phyloP scores from a whole-genome alignment of 2,888 invertebrate species.

The Phortica okadai region DNA sequence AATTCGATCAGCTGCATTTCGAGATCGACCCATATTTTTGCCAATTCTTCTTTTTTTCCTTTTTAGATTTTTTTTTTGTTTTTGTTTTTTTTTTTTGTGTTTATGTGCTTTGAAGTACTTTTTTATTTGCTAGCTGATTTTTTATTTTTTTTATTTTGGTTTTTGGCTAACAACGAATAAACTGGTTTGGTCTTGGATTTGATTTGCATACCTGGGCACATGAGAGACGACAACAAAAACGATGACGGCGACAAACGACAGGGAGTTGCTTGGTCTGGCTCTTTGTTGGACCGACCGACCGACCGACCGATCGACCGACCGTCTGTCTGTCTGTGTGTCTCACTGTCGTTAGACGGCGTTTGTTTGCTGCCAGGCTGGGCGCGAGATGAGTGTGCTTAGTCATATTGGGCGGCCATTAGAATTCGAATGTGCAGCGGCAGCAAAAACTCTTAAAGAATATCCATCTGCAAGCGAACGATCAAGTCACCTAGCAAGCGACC shows the following conservation, averaged over 20 bases:
- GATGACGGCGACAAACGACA: neutral
- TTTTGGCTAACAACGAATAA: constrained; percentile 52
- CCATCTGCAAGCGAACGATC: constrained; percentile 50
- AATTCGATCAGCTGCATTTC: constrained; percentile 74
- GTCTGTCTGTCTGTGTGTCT: constrained; percentile 27
- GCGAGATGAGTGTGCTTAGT: constrained; percentile 70
- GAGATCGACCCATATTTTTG: constrained; percentile 74
- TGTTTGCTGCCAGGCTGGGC: constrained; percentile 34
- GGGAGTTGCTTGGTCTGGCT: constrained; percentile 36
- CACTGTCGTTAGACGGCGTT: neutral
- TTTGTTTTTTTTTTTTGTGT: constrained; percentile 45
- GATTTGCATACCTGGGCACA: constrained; percentile 74
- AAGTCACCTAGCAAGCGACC: constrained; percentile 47
- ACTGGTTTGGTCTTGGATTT: constrained; percentile 63
- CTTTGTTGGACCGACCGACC: neutral
- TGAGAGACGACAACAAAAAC: constrained; percentile 36
- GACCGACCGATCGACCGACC: neutral
- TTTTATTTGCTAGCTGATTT: constrained; percentile 19
- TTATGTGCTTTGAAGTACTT: constrained; percentile 31
- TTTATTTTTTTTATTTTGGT: constrained; percentile 34
- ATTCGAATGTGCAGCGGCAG: constrained; percentile 61
- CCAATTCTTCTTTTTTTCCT: constrained; percentile 50
- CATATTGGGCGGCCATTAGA: constrained; percentile 75
- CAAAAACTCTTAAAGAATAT: constrained; percentile 60
- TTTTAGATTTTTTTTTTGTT: constrained; percentile 36